These are phyloP conservation scores for Subacronicta megacephala DNA, from an alignment of 2,888 invertebrate genomes.

Conservation along the genomic window DNA sequence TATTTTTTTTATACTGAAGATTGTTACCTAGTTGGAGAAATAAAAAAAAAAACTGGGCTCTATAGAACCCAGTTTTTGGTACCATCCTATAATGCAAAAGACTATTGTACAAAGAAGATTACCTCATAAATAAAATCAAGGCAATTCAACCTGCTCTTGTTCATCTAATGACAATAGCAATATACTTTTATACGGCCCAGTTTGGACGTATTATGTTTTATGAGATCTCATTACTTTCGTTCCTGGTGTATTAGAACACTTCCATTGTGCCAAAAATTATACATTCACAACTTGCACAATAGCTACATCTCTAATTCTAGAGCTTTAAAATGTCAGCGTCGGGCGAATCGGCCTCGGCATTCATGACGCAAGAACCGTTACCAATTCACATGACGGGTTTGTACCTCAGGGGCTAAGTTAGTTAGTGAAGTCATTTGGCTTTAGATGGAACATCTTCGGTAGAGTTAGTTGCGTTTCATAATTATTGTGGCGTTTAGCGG, in stretches of 20 bases:
- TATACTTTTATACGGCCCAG: slow-evolving; percentile 34
- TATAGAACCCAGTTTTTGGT: too few relatives aligned
- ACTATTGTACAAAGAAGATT: slow-evolving; percentile 5
- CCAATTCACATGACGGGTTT: slow-evolving; percentile 74
- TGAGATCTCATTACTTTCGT: slow-evolving; percentile 46
- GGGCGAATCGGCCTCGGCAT: slow-evolving; percentile 51
- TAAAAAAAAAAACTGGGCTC: too few relatives aligned
- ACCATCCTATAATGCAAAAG: too few relatives aligned
- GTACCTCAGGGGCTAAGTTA: slow-evolving; percentile 62
- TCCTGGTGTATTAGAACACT: slow-evolving; percentile 49
- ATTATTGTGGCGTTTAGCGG: slow-evolving; percentile 75
- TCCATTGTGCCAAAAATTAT: slow-evolving; percentile 56
- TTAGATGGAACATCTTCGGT: slow-evolving; percentile 71
- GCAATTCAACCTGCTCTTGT: slow-evolving; percentile 10
- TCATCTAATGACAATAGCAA: slow-evolving; percentile 32
- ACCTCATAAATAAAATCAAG: slow-evolving; percentile 25
- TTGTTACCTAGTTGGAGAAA: too few relatives aligned
- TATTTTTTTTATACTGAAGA: too few relatives aligned
- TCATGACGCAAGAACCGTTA: slow-evolving; percentile 78
- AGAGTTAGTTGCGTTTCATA: slow-evolving; percentile 74
- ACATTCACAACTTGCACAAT: slow-evolving; percentile 61
- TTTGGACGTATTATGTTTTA: slow-evolving; percentile 49
- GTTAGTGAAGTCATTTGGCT: slow-evolving; percentile 60
- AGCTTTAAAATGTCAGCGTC: slow-evolving; percentile 67
- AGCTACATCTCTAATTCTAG: slow-evolving; percentile 62